Evolutionary conservation across 2,888 invertebrate genomes (phyloP).

Genomic region (Philopedon plagiatum): DNA sequence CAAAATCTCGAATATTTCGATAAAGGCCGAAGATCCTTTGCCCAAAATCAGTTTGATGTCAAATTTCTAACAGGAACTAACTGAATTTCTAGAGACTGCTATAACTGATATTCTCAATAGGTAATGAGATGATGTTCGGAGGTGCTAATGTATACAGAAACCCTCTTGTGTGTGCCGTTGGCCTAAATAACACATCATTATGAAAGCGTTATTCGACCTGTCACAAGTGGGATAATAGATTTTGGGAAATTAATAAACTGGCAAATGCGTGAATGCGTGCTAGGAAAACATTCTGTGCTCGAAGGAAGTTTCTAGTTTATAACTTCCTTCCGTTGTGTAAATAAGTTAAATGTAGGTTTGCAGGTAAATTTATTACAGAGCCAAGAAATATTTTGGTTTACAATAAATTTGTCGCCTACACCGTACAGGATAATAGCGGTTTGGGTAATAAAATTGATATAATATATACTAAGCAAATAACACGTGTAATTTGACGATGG

Average conservation of each 20-base stretch:
- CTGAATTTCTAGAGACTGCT: neutral
- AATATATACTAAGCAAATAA: neutral
- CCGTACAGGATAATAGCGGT: neutral
- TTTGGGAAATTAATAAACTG: slow-evolving; percentile 45
- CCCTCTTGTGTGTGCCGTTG: slow-evolving; percentile 34
- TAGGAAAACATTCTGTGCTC: slow-evolving; percentile 37
- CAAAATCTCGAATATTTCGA: neutral
- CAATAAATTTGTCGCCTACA: neutral
- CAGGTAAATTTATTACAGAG: neutral
- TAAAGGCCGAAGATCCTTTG: neutral
- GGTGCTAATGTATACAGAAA: slow-evolving; percentile 29
- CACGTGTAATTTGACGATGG: neutral
- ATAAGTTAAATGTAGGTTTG: slow-evolving; percentile 29
- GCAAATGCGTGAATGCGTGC: slow-evolving; percentile 48
- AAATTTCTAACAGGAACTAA: neutral
- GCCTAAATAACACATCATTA: slow-evolving; percentile 38
- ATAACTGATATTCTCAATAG: slow-evolving; percentile 20
- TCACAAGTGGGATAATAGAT: slow-evolving; percentile 47
- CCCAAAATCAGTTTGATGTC: neutral
- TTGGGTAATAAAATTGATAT: neutral
- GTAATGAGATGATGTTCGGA: slow-evolving; percentile 33
- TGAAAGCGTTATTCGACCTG: slow-evolving; percentile 38
- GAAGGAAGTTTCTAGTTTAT: slow-evolving; percentile 41
- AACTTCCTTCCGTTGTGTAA: slow-evolving; percentile 43
- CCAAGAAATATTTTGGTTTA: neutral